phyloP scores from a whole-genome alignment of 1,140 invertebrate species.

The Heliconius nattereri region DNA sequence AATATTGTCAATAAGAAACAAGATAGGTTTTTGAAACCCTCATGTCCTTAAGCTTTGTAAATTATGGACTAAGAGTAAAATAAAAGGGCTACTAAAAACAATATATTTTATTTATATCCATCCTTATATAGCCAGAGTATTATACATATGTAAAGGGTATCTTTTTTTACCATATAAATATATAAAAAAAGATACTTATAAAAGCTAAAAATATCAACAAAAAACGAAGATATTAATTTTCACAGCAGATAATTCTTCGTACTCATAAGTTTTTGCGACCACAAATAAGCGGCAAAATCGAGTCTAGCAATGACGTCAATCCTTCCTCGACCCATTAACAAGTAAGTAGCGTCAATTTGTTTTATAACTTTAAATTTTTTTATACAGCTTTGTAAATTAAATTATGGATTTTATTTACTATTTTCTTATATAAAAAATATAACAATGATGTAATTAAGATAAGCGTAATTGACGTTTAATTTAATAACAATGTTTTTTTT shows the following conservation, averaged over 20 bases:
- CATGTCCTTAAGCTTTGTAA: too few species aligned
- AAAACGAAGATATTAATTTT: conserved; percentile 18
- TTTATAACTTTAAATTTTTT: neutral
- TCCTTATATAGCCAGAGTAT: too few species aligned
- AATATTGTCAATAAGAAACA: too few species aligned
- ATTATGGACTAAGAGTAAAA: neutral
- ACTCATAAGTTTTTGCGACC: conserved; percentile 18
- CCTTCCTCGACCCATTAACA: conserved; percentile 7
- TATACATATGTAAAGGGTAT: too few species aligned
- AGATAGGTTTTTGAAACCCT: too few species aligned
- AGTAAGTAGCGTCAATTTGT: neutral
- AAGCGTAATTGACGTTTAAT: neutral
- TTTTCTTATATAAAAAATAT: neutral
- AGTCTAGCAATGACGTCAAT: conserved; percentile 22
- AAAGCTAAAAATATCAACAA: neutral
- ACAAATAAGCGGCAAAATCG: conserved; percentile 16
- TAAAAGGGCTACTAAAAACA: neutral
- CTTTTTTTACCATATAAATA: too few species aligned
- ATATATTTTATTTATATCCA: too few species aligned
- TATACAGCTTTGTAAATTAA: neutral
- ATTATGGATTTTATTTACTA: neutral
- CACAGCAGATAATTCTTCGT: neutral
- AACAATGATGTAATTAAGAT: neutral
- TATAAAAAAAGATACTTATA: neutral
- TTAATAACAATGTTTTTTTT: too few species aligned